A percentile compares a stretch with the other conserved stretches of the same genome.
These are phyloP conservation scores for Mormyrus hasselquistii DNA, from an alignment of 2,797 vertebrate species.

Conservation along the genomic window DNA sequence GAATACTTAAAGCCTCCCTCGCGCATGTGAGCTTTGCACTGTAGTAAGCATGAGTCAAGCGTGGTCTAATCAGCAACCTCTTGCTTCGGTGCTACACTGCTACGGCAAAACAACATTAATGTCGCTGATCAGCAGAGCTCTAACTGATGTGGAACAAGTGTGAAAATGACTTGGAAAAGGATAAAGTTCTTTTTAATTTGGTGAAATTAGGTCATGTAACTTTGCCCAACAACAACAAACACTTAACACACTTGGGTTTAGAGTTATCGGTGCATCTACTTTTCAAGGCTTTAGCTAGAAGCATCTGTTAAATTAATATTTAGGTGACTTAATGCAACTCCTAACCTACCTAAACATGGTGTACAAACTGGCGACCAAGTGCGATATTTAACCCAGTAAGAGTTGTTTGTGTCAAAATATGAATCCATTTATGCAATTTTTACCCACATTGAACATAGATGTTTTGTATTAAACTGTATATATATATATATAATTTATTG, in stretches of 20 bases:
- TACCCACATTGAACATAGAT: neutral
- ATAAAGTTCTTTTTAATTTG: slow-evolving; percentile 3
- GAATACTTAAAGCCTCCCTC: neutral
- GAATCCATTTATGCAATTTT: neutral
- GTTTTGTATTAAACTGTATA: neutral
- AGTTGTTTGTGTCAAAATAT: neutral
- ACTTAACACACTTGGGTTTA: neutral
- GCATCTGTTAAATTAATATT: neutral
- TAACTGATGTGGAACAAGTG: neutral
- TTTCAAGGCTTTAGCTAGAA: neutral
- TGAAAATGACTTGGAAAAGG: neutral
- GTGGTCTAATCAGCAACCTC: neutral
- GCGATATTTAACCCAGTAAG: neutral
- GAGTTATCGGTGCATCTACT: neutral
- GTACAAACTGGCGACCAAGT: neutral
- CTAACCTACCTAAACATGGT: neutral
- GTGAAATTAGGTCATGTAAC: neutral
- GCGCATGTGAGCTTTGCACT: neutral
- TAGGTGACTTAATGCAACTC: neutral
- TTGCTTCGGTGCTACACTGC: neutral
- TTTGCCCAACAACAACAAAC: neutral
- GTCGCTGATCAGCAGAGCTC: neutral
- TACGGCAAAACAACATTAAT: neutral
- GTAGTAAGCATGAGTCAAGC: neutral
- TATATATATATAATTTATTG: neutral